Conservation (phyloP, 2,888 invertebrate genomes). For the Aporophyla lueneburgensis region DNA sequence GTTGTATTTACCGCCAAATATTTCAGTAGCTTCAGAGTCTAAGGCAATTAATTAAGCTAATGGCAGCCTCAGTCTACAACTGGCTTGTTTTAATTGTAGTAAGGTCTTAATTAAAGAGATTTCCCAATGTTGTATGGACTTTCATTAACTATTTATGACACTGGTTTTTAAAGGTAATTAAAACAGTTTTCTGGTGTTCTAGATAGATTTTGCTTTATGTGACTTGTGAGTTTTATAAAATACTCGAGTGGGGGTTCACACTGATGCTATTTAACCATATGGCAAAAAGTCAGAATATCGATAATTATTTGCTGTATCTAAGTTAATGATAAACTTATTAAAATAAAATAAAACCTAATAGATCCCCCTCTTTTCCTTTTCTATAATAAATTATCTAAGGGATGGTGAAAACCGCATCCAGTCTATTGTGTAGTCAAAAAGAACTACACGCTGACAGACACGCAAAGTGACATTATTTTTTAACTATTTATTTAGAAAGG, state of each 20-base stretch:
- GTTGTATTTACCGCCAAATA: slow-evolving; percentile 18
- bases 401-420: not conserved
- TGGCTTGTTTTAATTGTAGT: slow-evolving; percentile 50
- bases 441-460: not conserved
- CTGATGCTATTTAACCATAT: not conserved
- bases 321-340: not conserved
- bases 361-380: no score
- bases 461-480: no score
- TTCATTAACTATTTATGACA: slow-evolving; percentile 45
- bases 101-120: slow-evolving; percentile 55
- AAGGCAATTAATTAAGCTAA: slow-evolving; percentile 58
- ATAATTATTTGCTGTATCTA: not conserved
- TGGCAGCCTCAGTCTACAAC: slow-evolving; percentile 39
- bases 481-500: no score
- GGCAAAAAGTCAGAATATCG: not conserved
- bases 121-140: slow-evolving; percentile 13
- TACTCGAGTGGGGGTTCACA: not conserved
- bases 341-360: not conserved
- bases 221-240: not conserved
- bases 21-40: slow-evolving; percentile 3
- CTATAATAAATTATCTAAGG: not conserved
- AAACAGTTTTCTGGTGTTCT: not conserved
- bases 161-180: not conserved
- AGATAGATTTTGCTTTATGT: not conserved
- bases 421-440: not conserved